Base-by-base conservation (phyloP, 2,888 invertebrate species). In the Lycophotia porphyrea region DNA sequence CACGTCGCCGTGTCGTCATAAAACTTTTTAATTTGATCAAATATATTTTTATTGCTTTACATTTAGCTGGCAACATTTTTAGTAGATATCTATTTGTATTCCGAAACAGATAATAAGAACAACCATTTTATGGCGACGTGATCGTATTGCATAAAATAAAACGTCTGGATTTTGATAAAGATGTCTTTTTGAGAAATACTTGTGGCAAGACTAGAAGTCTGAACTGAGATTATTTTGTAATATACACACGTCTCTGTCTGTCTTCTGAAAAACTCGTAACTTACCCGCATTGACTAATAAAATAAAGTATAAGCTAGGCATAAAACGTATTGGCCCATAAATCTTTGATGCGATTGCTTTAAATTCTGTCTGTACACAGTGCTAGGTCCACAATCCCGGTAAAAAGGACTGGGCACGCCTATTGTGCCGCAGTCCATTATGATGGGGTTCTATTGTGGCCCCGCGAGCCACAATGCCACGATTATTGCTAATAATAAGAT, bases 401-500 rank as follows among this genome's bases (percentile, higher is more conserved):
- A 86, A 81, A 87, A 87, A 87, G 88, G 89, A 90, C 86, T 86
- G 88, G 79, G 78, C 78, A 70, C 75, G 71, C 67, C 90, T 82
- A 90, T 92, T 92, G 91, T 92, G 77, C 75, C 77, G 75, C 67
- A 85, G 85, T 88, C 88, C 87, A 90, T 92, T 91, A 92, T 88
- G 84, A 85, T 84, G 78, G 82, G 77, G 42, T 27, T 60, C 87
- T 88, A 91, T 93, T 92, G 92, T 90, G 87, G 80, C 73, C 71
- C 42, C 49, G 66, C 80, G 77, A 77, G 78, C 63, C 86, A 92
- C 91, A 93, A 92, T 91, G 87, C 89, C 78, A 78, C 91, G 90
- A 90, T 93, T 93, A 92, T 90, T 89, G 88, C 88, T 90, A 90
- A 91, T 93, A 92, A 91, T 90, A 90, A 90, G 89, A 92, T 91